Percentiles rank a stretch among this genome's conserved stretches.
These are phyloP conservation scores for Pristionchus exspectatus DNA, from an alignment of 2,888 invertebrate species.

Conservation along the genomic window DNA sequence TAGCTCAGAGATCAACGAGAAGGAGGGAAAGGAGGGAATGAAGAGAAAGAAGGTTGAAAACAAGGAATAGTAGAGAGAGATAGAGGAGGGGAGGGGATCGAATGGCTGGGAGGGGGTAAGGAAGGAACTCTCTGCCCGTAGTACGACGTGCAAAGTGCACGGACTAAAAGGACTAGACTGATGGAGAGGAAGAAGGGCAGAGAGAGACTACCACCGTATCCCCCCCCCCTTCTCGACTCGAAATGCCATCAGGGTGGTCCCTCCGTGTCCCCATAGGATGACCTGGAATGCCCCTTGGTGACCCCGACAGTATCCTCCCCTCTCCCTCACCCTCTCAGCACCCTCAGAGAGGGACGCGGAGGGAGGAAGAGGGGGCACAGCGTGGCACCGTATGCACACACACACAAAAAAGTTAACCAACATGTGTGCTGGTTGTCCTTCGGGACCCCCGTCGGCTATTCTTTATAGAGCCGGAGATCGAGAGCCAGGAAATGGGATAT, in stretches of 20 bases:
- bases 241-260: not conserved
- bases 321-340: not conserved
- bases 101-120: not conserved
- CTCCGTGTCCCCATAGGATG: not conserved
- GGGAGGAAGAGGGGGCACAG: constrained; percentile 30
- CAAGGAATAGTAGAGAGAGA: not conserved
- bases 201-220: constrained; percentile 1
- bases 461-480: not conserved
- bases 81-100: not conserved
- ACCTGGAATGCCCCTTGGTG: not conserved
- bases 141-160: constrained; percentile 20
- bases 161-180: constrained; percentile 35
- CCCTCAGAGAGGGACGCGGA: not conserved
- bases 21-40: not conserved
- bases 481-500: not conserved
- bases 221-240: not conserved
- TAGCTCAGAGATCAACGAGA: not conserved
- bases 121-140: not conserved
- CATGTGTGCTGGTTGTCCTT: not conserved
- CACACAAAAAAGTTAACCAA: constrained; percentile 16
- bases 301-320: not conserved
- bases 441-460: not conserved
- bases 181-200: not conserved
- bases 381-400: constrained; percentile 18
- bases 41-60: not conserved